Evolutionary conservation across 2,888 invertebrate species (phyloP).

Genomic region (Atrina japonica): DNA sequence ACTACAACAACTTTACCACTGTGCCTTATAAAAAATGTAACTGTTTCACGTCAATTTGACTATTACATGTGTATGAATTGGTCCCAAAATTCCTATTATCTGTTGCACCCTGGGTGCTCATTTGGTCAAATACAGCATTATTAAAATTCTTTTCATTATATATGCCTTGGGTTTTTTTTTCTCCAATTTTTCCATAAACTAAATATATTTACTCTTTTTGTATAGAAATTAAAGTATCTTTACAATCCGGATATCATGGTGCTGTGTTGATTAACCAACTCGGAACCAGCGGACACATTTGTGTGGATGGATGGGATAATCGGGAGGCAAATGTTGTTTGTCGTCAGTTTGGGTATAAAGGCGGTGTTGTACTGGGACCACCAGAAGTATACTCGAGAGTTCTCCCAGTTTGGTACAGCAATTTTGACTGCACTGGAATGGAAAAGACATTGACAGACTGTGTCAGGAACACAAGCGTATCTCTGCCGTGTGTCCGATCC

Average conservation of each 20-base stretch:
- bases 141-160: no score
- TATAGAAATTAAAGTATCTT: slow-evolving; percentile 50
- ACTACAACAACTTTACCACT: no score
- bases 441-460: slow-evolving; percentile 58
- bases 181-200: no score
- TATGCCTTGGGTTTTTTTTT: no score
- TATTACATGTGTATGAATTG: no score
- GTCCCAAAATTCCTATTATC: no score
- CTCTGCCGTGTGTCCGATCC: slow-evolving; percentile 53
- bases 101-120: no score
- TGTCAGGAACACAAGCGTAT: slow-evolving; percentile 45
- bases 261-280: slow-evolving; percentile 86
- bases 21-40: no score
- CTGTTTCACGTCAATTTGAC: no score
- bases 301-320: slow-evolving; percentile 67
- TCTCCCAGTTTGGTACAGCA: slow-evolving; percentile 58
- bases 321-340: slow-evolving; percentile 64
- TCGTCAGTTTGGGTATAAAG: slow-evolving; percentile 58
- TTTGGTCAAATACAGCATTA: no score
- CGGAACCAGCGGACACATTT: slow-evolving; percentile 87
- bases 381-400: slow-evolving; percentile 45
- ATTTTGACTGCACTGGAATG: slow-evolving; percentile 59
- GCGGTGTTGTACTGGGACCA: slow-evolving; percentile 64
- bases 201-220: not conserved
- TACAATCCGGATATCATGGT: slow-evolving; percentile 82